Evolutionary conservation across 2,888 invertebrate species (phyloP), one percentile per base, ranked within the genome.

Genomic region (Xanthostigma xanthostigma): DNA sequence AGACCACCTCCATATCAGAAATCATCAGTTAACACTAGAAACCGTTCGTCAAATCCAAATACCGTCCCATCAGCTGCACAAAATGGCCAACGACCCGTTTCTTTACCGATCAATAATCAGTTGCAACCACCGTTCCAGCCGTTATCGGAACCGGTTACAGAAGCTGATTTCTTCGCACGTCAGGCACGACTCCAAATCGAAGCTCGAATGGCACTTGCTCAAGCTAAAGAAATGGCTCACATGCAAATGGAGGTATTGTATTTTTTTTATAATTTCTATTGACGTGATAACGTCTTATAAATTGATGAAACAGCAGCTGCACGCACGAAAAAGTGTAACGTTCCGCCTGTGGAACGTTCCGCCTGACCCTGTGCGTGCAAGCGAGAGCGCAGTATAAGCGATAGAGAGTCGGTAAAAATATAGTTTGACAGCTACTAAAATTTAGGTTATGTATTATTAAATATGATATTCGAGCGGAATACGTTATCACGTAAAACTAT

Each of bases 201-300:
- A 66, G 90, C 91, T 5, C 72, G 89, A 59, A 80, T 88, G 74
- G 91, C 91, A 6, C 70, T 92, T 51, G 83, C 88, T 1, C 89
- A 91, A 67, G 91, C 92, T 27, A 90, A 91, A 64, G 86, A 90
- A 66, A 84, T 90, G 81, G 91, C 92, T 36, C 80, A 86, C 57
- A 82, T 90, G 77, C 89, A 91, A 68, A 89, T 91, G 86, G 86
- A 86, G 74, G 84, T 84, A 43, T 33, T 13, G 39, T 45, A 41
- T 42, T 9, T 42, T 27, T 17, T 42, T 17, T 10, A 13, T 14
- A 41, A 17, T 42, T 42, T 8, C 8, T 39, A n/a, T n/a, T n/a
- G n/a, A n/a, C n/a, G n/a, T n/a, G n/a, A n/a, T n/a, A n/a, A n/a
- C n/a, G n/a, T n/a, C n/a, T n/a, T n/a, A n/a, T n/a, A n/a, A n/a